phyloP scores from a whole-genome alignment of 2,888 invertebrate genomes.

The Limnephilus rhombicus region DNA sequence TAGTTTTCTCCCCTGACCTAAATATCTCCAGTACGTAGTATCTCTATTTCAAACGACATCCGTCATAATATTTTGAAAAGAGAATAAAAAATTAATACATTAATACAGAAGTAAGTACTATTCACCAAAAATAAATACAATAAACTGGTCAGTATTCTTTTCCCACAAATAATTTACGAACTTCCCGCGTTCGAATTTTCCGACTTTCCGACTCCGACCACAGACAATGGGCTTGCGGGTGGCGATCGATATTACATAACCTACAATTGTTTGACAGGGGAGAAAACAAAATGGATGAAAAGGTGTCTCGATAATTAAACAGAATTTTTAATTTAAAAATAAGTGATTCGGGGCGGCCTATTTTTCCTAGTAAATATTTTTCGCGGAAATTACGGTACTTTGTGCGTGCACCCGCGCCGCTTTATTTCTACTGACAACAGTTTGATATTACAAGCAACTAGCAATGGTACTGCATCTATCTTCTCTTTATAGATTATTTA shows the following conservation, averaged over 20 bases:
- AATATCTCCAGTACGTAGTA: too few species aligned
- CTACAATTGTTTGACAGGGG: slow-evolving; percentile 37
- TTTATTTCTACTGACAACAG: slow-evolving; percentile 2
- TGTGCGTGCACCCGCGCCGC: background rate
- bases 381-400: background rate
- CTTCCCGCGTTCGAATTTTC: slow-evolving; percentile 15
- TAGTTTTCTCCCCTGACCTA: background rate
- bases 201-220: slow-evolving; percentile 54
- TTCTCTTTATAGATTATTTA: slow-evolving; percentile 11
- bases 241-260: slow-evolving; percentile 55
- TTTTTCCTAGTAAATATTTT: background rate
- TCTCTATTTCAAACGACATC: background rate
- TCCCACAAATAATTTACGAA: background rate
- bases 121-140: background rate
- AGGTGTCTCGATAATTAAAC: background rate
- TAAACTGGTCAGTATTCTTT: background rate
- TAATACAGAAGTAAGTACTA: background rate
- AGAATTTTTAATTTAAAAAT: background rate
- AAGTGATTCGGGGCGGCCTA: background rate
- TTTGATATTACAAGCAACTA: slow-evolving; percentile 20
- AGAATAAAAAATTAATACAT: too few species aligned
- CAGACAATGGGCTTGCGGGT: slow-evolving; percentile 43
- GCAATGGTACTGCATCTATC: slow-evolving; percentile 15
- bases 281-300: background rate
- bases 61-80: background rate